phyloP scores from a whole-genome alignment of 1,140 invertebrate genomes.

The Trichogramma pretiosum region DNA sequence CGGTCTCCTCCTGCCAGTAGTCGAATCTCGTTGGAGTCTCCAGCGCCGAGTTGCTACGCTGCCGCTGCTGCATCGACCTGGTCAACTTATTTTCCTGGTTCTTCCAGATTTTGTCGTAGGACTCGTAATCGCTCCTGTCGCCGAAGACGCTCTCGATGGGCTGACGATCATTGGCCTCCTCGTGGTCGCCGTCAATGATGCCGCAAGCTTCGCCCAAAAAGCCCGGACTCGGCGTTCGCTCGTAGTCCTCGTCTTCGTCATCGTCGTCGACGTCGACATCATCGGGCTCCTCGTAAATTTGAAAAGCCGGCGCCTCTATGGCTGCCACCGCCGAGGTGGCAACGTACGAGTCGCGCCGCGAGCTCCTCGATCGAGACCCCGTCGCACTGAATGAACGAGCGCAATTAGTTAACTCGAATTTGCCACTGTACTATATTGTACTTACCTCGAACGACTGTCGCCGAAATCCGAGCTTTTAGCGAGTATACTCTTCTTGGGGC shows the following conservation, averaged over 20 bases:
- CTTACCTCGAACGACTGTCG: neutral
- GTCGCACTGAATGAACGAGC: neutral
- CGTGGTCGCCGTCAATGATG: too few species aligned
- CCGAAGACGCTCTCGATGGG: slow-evolving; percentile 11
- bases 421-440: neutral
- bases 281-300: neutral
- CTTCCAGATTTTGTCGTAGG: neutral
- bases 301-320: slow-evolving; percentile 3
- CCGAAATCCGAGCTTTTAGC: slow-evolving; percentile 16
- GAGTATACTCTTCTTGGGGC: slow-evolving; percentile 40
- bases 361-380: neutral
- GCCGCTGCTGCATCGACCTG: neutral
- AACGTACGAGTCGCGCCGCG: slow-evolving; percentile 10
- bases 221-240: neutral
- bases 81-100: slow-evolving; percentile 2
- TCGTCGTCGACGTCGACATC: neutral
- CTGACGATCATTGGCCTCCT: neutral
- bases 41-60: slow-evolving; percentile 8
- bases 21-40: neutral
- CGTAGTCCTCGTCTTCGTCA: neutral
- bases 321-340: too few species aligned
- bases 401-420: too few species aligned
- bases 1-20: neutral
- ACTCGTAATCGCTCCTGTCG: slow-evolving; percentile 1
- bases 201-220: slow-evolving; percentile 6